phyloP scores from a whole-genome alignment of 1,140 invertebrate species.

The Hyposmocoma kahamanoa region DNA sequence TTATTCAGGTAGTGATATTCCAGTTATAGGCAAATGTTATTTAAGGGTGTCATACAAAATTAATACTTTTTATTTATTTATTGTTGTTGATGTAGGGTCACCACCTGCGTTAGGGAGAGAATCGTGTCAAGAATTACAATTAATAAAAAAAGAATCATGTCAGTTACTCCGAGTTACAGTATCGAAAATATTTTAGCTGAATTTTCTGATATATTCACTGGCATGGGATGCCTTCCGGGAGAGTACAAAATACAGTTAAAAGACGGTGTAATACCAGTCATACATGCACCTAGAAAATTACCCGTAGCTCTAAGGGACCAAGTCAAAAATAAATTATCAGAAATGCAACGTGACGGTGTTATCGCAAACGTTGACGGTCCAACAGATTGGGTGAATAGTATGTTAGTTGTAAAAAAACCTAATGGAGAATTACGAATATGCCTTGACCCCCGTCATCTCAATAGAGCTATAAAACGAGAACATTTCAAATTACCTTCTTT shows the following conservation, averaged over 20 bases:
- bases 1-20: slow-evolving; percentile 5
- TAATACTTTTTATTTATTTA: slow-evolving; percentile 3
- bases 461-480: neutral
- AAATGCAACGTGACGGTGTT: neutral
- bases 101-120: slow-evolving; percentile 3
- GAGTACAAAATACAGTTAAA: slow-evolving; percentile 9
- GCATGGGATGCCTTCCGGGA: slow-evolving; percentile 7
- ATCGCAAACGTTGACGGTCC: slow-evolving; percentile 12
- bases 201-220: slow-evolving; percentile 6
- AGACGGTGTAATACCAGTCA: neutral
- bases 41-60: slow-evolving; percentile 5
- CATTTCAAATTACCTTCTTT: neutral
- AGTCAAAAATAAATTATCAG: slow-evolving; percentile 3
- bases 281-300: slow-evolving; percentile 9
- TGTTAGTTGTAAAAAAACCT: slow-evolving; percentile 62
- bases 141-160: slow-evolving; percentile 2
- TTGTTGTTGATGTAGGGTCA: slow-evolving; percentile 1
- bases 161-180: neutral
- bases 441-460: neutral
- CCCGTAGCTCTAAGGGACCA: slow-evolving; percentile 5
- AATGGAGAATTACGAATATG: no score
- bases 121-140: slow-evolving; percentile 4
- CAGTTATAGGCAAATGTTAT: slow-evolving; percentile 6
- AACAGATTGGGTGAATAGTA: slow-evolving; percentile 62
- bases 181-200: neutral